Evolutionary conservation across 2,797 vertebrate genomes (phyloP).

Genomic region (Poecile montanus): DNA sequence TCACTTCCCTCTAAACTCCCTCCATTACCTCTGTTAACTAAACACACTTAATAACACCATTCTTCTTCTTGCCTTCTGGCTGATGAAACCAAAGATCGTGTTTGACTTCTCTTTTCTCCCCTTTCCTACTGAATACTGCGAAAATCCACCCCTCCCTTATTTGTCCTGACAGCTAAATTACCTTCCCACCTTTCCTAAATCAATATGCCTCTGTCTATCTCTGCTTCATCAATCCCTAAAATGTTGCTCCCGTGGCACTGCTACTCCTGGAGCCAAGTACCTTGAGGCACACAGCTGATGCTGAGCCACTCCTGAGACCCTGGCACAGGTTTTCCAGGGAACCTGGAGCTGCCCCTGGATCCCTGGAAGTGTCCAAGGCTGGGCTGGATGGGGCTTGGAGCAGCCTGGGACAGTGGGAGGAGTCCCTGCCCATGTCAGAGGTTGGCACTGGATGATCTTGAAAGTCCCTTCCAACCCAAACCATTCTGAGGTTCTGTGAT

Average conservation of each 20-base stretch:
- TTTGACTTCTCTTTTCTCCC: slow-evolving; percentile 42
- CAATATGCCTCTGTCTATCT: neutral
- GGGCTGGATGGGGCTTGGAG: neutral
- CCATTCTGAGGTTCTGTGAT: neutral
- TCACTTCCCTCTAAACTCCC: slow-evolving; percentile 12
- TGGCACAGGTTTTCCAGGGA: neutral
- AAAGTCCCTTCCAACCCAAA: neutral
- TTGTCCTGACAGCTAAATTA: slow-evolving; percentile 42
- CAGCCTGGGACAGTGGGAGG: fast-evolving
- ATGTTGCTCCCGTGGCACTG: neutral
- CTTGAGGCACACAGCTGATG: fast-evolving
- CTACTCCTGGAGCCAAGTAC: neutral
- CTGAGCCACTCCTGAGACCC: fast-evolving
- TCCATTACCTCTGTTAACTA: slow-evolving; percentile 20
- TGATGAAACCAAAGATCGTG: slow-evolving; percentile 23
- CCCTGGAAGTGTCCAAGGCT: neutral
- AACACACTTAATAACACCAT: slow-evolving; percentile 17
- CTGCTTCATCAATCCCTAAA: slow-evolving; percentile 27
- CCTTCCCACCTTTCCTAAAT: slow-evolving; percentile 41
- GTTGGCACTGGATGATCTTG: neutral
- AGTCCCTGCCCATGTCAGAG: neutral
- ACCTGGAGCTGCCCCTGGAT: neutral
- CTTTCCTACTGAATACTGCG: neutral
- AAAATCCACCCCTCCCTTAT: slow-evolving; percentile 9
- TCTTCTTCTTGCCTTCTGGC: neutral